Conservation (phyloP, 2,888 invertebrate genomes). For the Furcula furcula region DNA sequence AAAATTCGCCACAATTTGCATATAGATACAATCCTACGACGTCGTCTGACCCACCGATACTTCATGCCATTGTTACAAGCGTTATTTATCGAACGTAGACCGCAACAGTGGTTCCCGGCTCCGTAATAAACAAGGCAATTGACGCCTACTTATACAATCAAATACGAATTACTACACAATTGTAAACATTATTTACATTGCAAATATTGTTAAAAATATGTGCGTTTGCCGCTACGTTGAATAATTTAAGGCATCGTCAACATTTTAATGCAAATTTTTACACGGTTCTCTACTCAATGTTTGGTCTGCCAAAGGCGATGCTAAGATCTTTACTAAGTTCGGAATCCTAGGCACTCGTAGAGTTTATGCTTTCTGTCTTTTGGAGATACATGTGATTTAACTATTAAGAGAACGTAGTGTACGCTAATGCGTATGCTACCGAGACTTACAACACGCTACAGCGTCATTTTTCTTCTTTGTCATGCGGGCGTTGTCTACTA, state of each 20-base stretch:
- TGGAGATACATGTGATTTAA: neutral
- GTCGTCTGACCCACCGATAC: slow-evolving; percentile 32
- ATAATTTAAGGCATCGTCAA: slow-evolving; percentile 34
- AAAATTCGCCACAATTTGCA: slow-evolving; percentile 75
- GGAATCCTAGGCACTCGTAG: slow-evolving; percentile 23
- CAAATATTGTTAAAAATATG: slow-evolving; percentile 34
- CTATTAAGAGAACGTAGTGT: no score
- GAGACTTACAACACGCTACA: no score
- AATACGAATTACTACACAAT: slow-evolving; percentile 35
- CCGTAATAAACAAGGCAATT: slow-evolving; percentile 35
- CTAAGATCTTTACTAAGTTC: slow-evolving; percentile 11
- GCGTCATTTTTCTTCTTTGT: no score
- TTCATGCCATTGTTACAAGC: slow-evolving; percentile 52
- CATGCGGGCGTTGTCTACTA: no score
- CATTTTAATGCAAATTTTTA: slow-evolving; percentile 35
- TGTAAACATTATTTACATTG: slow-evolving; percentile 37
- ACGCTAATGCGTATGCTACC: no score
- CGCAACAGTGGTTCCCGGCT: slow-evolving; percentile 31
- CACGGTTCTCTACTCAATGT: slow-evolving; percentile 35
- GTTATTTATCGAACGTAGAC: slow-evolving; percentile 59
- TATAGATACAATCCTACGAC: slow-evolving; percentile 63
- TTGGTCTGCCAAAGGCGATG: slow-evolving; percentile 18
- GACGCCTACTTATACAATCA: slow-evolving; percentile 41
- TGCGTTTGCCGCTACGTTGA: slow-evolving; percentile 20
- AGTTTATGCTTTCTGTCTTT: slow-evolving; percentile 7